Evolutionary conservation across 2,113 vertebrate species (phyloP).

Genomic region (Cranoglanis bouderius): DNA sequence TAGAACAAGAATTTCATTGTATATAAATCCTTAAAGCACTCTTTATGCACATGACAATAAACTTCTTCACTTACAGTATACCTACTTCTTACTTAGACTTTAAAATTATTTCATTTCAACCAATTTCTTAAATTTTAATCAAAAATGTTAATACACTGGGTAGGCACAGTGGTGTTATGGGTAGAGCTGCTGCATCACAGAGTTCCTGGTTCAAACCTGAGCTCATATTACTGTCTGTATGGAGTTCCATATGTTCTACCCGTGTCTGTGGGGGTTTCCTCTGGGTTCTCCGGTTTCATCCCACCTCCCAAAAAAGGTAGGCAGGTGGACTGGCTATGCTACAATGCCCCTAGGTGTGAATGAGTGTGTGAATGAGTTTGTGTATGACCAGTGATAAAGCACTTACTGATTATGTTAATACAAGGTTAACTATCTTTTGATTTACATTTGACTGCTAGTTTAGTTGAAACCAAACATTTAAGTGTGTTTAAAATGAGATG

Average conservation of each 20-base stretch:
- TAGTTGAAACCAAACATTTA: background rate
- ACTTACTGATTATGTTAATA: background rate
- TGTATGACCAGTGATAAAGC: background rate
- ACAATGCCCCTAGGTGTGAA: background rate
- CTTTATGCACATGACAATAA: no score
- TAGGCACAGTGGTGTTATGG: no score
- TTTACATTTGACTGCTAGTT: background rate
- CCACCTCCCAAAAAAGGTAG: background rate
- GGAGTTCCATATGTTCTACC: background rate
- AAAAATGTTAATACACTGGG: background rate
- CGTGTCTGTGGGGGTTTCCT: background rate
- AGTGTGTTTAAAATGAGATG: background rate
- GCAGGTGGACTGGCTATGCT: background rate
- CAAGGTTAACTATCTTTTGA: background rate
- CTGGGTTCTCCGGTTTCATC: background rate
- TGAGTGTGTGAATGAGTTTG: background rate
- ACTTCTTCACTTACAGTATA: background rate
- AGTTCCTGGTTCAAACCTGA: background rate
- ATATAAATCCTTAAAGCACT: no score
- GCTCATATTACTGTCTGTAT: background rate
- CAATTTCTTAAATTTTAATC: background rate
- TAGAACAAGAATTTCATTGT: no score
- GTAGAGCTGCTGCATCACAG: background rate
- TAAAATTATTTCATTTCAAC: background rate
- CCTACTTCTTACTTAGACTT: background rate